Base-by-base conservation (phyloP, 1,140 invertebrate genomes). In the Helicoverpa armigera region DNA sequence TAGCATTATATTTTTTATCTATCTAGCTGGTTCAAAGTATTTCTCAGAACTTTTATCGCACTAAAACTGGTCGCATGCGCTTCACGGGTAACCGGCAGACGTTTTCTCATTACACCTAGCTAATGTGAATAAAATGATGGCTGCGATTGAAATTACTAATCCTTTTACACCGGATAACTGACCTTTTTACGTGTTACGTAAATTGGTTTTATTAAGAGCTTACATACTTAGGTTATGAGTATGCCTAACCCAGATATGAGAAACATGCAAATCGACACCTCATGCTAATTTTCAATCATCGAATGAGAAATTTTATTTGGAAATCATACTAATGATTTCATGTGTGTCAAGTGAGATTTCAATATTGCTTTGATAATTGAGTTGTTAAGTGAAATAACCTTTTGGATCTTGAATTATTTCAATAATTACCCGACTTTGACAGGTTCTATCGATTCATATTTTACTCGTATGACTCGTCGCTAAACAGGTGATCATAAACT, bases 91-190 rank as follows among this genome's bases (percentile, higher is more conserved):
- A 78, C 67, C 73, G 70, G 75, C 72, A 83, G 83, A 88, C 84
- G 80, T 82, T 88, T 87, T 89, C 87, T 86, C 88, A 89, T 89
- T 85, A 86, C 81, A 79, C 82, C 72, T 73, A 82, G 81, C 87
- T 90, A 92, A 92, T 90, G 89, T 81, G 87, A 90, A 91, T 90
- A 88, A 87, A 87, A 91, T 88, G 86, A 89, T 87, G 85, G 82
- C 63, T 81, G 85, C 86, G 85, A 89, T 87, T 92, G 86, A 88
- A 88, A 87, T 82, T 86, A 88, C 84, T 87, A 87, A 85, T 87
- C 87, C 86, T 88, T 89, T 85, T 85, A 87, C 80, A 88, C 83
- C 83, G 85, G 84, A 83, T 89, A 90, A 86, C 82, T 88, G 85
- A 91, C 86, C 86, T 88, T 90, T 89, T 90, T 87, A 86, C 86